Conservation (phyloP, 2,113 vertebrate genomes). For the Platysteira castanea region DNA sequence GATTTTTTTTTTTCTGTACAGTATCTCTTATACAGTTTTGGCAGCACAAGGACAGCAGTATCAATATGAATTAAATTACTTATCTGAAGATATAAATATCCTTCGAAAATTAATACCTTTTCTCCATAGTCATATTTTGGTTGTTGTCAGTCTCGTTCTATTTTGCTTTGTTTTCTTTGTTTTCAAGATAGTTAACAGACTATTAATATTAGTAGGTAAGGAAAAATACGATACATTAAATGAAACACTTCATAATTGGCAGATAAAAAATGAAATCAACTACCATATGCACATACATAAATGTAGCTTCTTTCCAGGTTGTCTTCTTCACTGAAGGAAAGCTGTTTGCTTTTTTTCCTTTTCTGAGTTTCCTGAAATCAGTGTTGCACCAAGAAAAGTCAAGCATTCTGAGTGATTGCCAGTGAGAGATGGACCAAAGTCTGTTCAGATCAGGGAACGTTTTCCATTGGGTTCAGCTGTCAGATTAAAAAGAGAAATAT, state of each 20-base stretch:
- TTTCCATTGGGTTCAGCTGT: neutral
- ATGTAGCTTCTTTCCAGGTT: neutral
- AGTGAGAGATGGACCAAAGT: neutral
- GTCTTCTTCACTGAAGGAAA: neutral
- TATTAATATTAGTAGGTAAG: neutral
- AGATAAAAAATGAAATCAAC: neutral
- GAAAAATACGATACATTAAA: neutral
- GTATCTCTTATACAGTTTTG: neutral
- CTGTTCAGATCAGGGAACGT: neutral
- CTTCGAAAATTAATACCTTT: neutral
- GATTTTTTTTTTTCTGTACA: neutral
- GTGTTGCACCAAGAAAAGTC: neutral
- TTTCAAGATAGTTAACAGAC: neutral
- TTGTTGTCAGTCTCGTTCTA: fast-evolving
- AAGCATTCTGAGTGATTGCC: neutral
- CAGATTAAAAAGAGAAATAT: neutral
- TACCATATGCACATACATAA: neutral
- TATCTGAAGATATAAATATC: neutral
- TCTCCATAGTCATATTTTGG: neutral
- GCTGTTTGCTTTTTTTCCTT: fast-evolving
- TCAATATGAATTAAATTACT: neutral
- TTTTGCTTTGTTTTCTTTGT: neutral
- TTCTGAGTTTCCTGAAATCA: neutral
- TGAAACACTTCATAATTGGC: neutral
- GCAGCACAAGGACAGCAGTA: neutral